These are phyloP conservation scores for Penaeus indicus DNA, from an alignment of 1,140 invertebrate species.

Conservation along the genomic window DNA sequence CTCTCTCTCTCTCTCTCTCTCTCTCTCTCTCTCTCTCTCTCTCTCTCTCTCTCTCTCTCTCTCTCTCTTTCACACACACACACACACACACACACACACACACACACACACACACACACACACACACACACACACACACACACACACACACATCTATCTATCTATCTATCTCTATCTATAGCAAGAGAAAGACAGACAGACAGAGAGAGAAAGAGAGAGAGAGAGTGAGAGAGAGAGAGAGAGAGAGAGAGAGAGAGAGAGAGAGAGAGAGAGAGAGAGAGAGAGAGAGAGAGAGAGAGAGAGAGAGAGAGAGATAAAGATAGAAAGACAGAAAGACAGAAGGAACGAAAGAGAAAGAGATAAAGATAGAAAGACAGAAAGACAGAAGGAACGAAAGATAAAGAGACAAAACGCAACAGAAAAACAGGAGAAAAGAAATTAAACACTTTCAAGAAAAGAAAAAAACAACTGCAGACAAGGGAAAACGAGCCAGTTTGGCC, in stretches of 20 bases:
- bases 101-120: too few relatives aligned
- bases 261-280: conserved; percentile 20
- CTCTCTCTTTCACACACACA: too few relatives aligned
- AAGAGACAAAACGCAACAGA: background rate
- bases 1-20: too few relatives aligned
- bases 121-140: too few relatives aligned
- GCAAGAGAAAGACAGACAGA: conserved; percentile 15
- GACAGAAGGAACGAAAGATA: background rate
- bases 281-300: conserved; percentile 28
- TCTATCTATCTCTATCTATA: too few relatives aligned
- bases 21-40: too few relatives aligned
- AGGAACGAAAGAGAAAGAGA: background rate
- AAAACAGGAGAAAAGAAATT: background rate
- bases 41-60: too few relatives aligned
- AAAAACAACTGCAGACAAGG: too few relatives aligned
- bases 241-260: conserved; percentile 24
- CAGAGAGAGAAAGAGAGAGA: background rate
- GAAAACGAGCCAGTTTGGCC: too few relatives aligned
- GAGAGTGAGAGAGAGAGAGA: conserved; percentile 17
- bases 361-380: conserved; percentile 16
- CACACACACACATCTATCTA: too few relatives aligned
- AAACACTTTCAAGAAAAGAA: background rate
- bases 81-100: too few relatives aligned
- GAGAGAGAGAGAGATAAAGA: background rate
- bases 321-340: background rate